Base-by-base conservation (phyloP, 2,113 vertebrate genomes). In the Leucopternis melanops region DNA sequence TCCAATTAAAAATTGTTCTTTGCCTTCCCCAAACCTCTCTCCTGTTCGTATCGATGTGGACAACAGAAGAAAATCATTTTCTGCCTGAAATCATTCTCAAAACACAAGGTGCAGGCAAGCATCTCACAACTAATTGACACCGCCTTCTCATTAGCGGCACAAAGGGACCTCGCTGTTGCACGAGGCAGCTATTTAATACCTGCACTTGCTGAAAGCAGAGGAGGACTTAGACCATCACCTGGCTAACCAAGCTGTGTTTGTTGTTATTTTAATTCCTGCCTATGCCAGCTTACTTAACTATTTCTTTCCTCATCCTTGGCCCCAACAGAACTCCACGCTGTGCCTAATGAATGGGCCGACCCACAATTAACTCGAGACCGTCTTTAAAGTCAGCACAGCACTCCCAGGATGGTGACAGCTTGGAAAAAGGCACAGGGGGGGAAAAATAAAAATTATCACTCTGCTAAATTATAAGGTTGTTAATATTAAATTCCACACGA, bases 331-430 rank as follows among this genome's bases (percentile, higher is more conserved):
- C 9, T 7, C 22, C 6, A 2, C 5, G 11, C 79, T 3, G 19
- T 3, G 44, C 38, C 80, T 23, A 49, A 71, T 1, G 4, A 77
- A 49, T 1, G 17, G 59, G n/a, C 59, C 3, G 6, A 73, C 17
- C 50, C 4, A 0, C 3, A 1, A 38, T 50, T 67, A 78, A 62
- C 52, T 57, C 1, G 1, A n/a, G 22, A 13, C 38, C 52, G 11
- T 21, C 71, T 77, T 77, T 29, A 71, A 47, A 55, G n/a, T 8
- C 65, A 71, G 70, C 49, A 5, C 73, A 34, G 80, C 52, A 5
- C 34, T 58, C 58, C 47, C n/a, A 27, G 86, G 54, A 57, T 11
- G 58, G n/a, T 3, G 22, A 44, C 38, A 49, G 62, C 32, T 29
- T 2, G 38, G 47, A 8, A 77, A 50, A 77, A 55, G 63, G 36